Percentiles rank a stretch among this genome's conserved stretches.
These are phyloP conservation scores for Aleadryas rufinucha DNA, from an alignment of 2,113 vertebrate species.

Conservation along the genomic window DNA sequence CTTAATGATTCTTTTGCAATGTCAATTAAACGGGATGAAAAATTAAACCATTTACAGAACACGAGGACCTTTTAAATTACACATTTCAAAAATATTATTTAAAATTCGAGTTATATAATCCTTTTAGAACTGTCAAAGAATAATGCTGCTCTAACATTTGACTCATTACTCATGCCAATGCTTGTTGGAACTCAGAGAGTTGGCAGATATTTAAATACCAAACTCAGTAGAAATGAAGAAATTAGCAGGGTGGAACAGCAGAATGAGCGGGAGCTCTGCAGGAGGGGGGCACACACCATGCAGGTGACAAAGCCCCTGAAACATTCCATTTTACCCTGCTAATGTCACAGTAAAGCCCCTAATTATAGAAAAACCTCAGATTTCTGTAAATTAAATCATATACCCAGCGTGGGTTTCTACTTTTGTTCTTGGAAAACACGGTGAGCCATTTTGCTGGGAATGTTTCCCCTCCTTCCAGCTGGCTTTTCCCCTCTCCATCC, in stretches of 20 bases:
- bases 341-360: background rate
- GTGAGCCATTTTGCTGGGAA: background rate
- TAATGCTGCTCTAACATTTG: slow-evolving; percentile 67
- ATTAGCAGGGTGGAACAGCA: slow-evolving; percentile 50
- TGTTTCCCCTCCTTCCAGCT: background rate
- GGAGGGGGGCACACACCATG: background rate
- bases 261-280: slow-evolving; percentile 1
- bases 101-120: slow-evolving; percentile 66
- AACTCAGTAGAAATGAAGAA: slow-evolving; percentile 61
- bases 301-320: background rate
- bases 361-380: background rate
- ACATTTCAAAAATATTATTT: slow-evolving; percentile 65
- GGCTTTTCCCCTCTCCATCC: background rate
- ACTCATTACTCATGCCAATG: slow-evolving; percentile 68
- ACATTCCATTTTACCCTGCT: background rate
- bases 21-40: slow-evolving; percentile 55
- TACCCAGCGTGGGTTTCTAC: slow-evolving; percentile 25
- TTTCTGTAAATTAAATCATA: background rate
- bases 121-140: slow-evolving; percentile 70
- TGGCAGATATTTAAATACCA: slow-evolving; percentile 70
- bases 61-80: slow-evolving; percentile 69
- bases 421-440: background rate
- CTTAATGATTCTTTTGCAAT: slow-evolving; percentile 36
- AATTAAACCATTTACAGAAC: slow-evolving; percentile 54
- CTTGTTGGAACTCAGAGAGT: slow-evolving; percentile 64